Evolutionary conservation across 2,888 invertebrate species (phyloP).

Genomic region (Cheilosia soror): DNA sequence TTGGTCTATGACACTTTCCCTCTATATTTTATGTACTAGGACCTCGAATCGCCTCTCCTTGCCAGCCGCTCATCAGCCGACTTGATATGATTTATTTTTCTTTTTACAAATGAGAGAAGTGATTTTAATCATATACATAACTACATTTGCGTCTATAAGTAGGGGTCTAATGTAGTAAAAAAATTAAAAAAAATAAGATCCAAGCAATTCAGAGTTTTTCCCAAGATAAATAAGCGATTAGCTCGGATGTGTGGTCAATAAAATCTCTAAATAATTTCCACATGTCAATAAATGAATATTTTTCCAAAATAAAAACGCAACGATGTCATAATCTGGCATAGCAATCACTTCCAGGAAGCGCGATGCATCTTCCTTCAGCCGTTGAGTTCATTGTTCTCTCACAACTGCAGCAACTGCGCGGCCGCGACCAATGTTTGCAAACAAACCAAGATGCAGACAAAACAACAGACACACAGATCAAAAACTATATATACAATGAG

Average conservation of each 20-base stretch:
- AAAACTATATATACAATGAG: conserved; percentile 40
- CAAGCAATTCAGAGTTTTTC: no score
- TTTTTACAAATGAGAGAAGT: no score
- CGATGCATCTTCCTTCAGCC: conserved; percentile 51
- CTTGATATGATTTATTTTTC: no score
- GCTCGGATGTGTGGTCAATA: conserved; percentile 14
- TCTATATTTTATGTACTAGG: no score
- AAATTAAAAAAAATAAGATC: no score
- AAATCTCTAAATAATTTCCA: conserved; percentile 44
- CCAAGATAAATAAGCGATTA: no score
- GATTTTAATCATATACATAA: no score
- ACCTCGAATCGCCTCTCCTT: no score
- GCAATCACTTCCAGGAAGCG: conserved; percentile 73
- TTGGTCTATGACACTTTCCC: no score
- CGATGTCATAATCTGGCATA: conserved; percentile 72
- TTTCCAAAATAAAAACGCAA: conserved; percentile 30
- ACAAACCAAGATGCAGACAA: conserved; percentile 54
- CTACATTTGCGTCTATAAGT: no score
- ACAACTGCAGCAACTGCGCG: conserved; percentile 37
- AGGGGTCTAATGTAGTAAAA: no score
- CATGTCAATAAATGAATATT: conserved; percentile 28
- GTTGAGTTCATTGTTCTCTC: conserved; percentile 72
- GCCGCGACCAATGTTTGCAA: conserved; percentile 69
- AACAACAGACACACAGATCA: conserved; percentile 36
- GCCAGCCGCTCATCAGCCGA: no score